Conservation (phyloP, 2,888 invertebrate genomes). For the Hybos culiciformis region DNA sequence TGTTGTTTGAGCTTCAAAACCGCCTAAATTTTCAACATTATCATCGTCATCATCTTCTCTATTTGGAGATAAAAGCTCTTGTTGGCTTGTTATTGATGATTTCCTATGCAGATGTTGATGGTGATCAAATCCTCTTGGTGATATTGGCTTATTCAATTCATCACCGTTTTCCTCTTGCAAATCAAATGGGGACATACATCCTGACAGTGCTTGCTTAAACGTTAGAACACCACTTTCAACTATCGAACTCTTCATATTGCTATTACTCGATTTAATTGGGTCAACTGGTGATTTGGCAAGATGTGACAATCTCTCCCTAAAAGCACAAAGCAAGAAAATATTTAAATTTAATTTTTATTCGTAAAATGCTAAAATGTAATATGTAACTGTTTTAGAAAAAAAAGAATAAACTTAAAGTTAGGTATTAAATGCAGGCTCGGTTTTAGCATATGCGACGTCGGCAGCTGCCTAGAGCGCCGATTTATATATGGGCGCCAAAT, state of each 20-base stretch:
- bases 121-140: conserved; percentile 14
- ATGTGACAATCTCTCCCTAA: conserved; percentile 26
- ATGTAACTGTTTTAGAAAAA: neutral
- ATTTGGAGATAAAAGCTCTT: conserved; percentile 5
- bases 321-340: conserved; percentile 8
- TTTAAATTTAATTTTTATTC: neutral
- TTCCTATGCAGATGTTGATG: conserved; percentile 9
- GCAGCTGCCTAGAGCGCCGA: too few species aligned
- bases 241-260: conserved; percentile 10
- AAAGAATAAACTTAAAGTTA: neutral
- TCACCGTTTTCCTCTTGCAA: conserved; percentile 8
- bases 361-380: neutral
- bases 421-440: too few species aligned
- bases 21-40: conserved; percentile 15
- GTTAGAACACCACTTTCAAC: conserved; percentile 21
- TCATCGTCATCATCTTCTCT: conserved; percentile 9
- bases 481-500: too few species aligned
- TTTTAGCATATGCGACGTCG: too few species aligned
- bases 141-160: too few species aligned
- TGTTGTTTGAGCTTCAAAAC: conserved; percentile 5
- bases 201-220: conserved; percentile 33
- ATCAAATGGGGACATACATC: conserved; percentile 32
- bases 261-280: conserved; percentile 5
- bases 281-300: conserved; percentile 26
- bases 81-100: conserved; percentile 3